Base-by-base conservation (phyloP, 1,140 invertebrate species). In the Anastrepha ludens region DNA sequence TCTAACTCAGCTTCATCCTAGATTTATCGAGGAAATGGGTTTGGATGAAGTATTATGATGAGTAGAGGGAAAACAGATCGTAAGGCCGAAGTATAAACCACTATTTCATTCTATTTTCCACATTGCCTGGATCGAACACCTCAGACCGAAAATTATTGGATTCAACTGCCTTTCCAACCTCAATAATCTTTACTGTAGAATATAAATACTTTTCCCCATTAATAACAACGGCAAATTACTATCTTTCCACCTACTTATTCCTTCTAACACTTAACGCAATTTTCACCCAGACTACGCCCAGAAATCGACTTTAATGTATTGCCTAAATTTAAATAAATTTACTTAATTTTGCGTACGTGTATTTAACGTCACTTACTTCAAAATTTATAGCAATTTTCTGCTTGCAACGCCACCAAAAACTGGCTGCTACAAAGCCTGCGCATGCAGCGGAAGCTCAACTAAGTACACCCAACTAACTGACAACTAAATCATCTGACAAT, bases 241-340 rank as follows among this genome's bases (percentile, higher is more conserved):
- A 29, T 67, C 39, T 67, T 41, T 67, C 8, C 39, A 13, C 29
- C 9, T 20, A 64, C 29, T 29, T 67, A 13, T 67, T 15, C 20
- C 20, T 20, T 13, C 62, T 1, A 64, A 13, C 62, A 64, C 64
- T 39, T 41, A n/a, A 9, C 39, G 64, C 64, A 3, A 8, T 39
- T 67, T 20, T 20, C 29, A 8, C n/a, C 13, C 7, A 9, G 15
- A 39, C 29, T 17, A 74, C 70, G 41, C 44, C 70, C 41, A 74
- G 17, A 74, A 74, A 41, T 41, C 13, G 1, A 44, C 11, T 20
- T 74, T 74, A 47, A 47, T 74, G 70, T 17, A 17, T 74, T 74
- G 44, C 41, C 47, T 74, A 50, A 74, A 74, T 74, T 74, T 74
- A 74, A 74, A 74, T 74, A 74, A 74, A 74, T 74, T 74, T 74